phyloP scores from a whole-genome alignment of 2,113 vertebrate species.

The Istiophorus platypterus region DNA sequence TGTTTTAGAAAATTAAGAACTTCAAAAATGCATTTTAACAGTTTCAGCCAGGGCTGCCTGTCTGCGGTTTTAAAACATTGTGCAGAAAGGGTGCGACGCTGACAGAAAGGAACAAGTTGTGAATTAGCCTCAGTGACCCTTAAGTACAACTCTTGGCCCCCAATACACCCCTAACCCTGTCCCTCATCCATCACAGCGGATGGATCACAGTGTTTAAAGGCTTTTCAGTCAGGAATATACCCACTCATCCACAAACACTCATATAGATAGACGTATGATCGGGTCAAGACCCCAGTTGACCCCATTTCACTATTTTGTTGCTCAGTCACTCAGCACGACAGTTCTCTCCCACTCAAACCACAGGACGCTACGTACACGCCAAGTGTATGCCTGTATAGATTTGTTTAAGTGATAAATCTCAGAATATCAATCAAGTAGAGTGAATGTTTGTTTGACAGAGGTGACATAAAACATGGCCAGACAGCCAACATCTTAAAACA shows the following conservation, averaged over 20 bases:
- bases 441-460: slow-evolving; percentile 47
- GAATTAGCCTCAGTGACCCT: slow-evolving; percentile 63
- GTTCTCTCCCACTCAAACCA: slow-evolving; percentile 32
- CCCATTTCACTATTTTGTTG: slow-evolving; percentile 66
- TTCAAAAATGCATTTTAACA: not conserved
- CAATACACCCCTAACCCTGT: slow-evolving; percentile 68
- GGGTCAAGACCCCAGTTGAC: slow-evolving; percentile 73
- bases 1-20: not conserved
- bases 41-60: not conserved
- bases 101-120: slow-evolving; percentile 26
- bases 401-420: slow-evolving; percentile 27
- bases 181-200: slow-evolving; percentile 78
- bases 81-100: slow-evolving; percentile 26
- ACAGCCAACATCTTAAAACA: slow-evolving; percentile 66
- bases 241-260: slow-evolving; percentile 64
- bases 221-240: slow-evolving; percentile 68
- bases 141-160: slow-evolving; percentile 47
- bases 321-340: slow-evolving; percentile 62
- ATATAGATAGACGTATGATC: slow-evolving; percentile 60
- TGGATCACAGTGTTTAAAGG: slow-evolving; percentile 66
- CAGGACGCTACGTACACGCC: slow-evolving; percentile 4
- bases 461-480: slow-evolving; percentile 40
- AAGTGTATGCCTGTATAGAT: slow-evolving; percentile 25
- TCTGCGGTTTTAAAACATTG: slow-evolving; percentile 26
- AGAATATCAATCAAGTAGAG: slow-evolving; percentile 29